phyloP scores from a whole-genome alignment of 2,888 invertebrate genomes.

The Drosophila meridiana region DNA sequence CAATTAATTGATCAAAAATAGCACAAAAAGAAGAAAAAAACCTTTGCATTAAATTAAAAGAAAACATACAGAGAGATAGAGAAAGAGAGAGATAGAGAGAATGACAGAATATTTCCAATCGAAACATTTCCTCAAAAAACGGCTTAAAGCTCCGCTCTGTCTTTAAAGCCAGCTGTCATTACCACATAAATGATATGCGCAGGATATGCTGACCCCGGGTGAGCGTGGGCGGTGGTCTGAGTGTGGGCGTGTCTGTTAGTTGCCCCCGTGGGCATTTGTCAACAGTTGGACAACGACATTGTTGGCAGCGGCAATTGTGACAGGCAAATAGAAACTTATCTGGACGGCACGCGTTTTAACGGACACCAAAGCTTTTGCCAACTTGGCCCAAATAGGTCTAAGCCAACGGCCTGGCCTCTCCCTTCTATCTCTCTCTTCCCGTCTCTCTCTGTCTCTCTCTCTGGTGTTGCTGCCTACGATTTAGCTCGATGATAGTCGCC shows the following conservation, averaged over 20 bases:
- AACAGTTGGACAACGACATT: conserved; percentile 53
- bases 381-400: conserved; percentile 18
- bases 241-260: conserved; percentile 17
- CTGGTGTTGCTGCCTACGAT: neutral
- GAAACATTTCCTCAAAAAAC: neutral
- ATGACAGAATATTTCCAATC: neutral
- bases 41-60: conserved; percentile 34
- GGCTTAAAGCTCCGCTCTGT: conserved; percentile 25
- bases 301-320: conserved; percentile 49
- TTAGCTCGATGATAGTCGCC: conserved; percentile 38
- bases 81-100: neutral
- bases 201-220: conserved; percentile 6
- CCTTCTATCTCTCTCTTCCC: no score
- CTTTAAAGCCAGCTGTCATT: conserved; percentile 29
- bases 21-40: neutral
- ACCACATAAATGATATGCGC: conserved; percentile 39
- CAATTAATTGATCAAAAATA: conserved; percentile 12
- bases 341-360: conserved; percentile 57
- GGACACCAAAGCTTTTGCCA: conserved; percentile 42
- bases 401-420: neutral
- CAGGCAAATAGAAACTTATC: conserved; percentile 74
- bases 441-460: neutral
- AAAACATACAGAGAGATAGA: conserved; percentile 19
- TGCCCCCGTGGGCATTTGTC: conserved; percentile 71
- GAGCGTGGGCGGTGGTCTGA: neutral